A percentile compares a stretch with the other conserved stretches of the same genome.
These are phyloP conservation scores for Himalopsyche kuldschensis DNA, from an alignment of 2,888 invertebrate genomes.

Conservation along the genomic window DNA sequence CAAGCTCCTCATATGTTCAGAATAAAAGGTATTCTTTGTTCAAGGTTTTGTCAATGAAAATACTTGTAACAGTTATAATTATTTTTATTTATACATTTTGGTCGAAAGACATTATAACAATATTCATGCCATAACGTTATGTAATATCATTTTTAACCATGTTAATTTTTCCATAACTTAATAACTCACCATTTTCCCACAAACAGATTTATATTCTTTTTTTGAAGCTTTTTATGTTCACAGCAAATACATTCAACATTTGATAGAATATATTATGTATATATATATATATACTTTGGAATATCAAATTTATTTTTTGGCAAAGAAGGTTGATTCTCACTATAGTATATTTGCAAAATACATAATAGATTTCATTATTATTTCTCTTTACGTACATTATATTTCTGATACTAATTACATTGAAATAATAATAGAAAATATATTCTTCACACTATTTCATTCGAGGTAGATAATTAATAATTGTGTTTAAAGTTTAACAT, in stretches of 20 bases:
- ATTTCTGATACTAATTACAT: too few species aligned
- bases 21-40: too few species aligned
- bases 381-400: too few species aligned
- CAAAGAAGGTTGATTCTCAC: not conserved
- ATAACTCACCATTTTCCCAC: not conserved
- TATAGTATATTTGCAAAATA: not conserved
- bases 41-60: not conserved
- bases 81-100: constrained; percentile 23
- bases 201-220: not conserved
- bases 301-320: not conserved
- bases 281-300: not conserved
- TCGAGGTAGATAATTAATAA: too few species aligned
- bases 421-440: too few species aligned
- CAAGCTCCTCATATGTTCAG: too few species aligned
- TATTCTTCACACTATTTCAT: too few species aligned
- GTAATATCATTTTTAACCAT: not conserved
- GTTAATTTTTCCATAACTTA: not conserved
- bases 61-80: constrained; percentile 13
- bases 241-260: not conserved
- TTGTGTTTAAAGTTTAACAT: too few species aligned
- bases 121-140: not conserved
- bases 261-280: not conserved
- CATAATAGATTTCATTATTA: not conserved
- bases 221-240: not conserved
- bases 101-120: constrained; percentile 17